Evolutionary conservation across 2,888 invertebrate genomes (phyloP).

Genomic region (Calameuta pallipes): DNA sequence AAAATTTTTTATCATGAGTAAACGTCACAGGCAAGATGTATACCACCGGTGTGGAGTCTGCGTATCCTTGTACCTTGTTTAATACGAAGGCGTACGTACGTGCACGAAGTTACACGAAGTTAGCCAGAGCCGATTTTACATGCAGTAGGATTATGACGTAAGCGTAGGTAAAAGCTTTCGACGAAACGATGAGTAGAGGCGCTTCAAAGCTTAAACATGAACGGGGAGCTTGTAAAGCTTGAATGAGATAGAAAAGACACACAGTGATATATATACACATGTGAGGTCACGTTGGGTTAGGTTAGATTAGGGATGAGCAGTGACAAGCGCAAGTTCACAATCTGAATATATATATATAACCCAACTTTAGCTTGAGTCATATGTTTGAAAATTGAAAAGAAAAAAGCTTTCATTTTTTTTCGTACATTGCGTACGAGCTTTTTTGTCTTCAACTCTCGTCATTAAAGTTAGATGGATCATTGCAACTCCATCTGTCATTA

Average conservation of each 20-base stretch:
- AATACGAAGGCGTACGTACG: neutral
- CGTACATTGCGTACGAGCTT: neutral
- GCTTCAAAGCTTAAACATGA: neutral
- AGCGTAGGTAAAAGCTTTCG: neutral
- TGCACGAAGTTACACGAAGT: neutral
- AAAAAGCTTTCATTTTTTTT: neutral
- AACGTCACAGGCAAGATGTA: neutral
- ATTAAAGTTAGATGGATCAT: neutral
- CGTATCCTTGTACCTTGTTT: neutral
- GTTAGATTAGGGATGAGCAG: neutral
- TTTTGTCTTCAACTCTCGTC: neutral
- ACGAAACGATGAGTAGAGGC: neutral
- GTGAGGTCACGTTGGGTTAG: neutral
- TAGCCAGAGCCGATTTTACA: neutral
- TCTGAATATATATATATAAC: neutral
- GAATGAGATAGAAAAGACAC: neutral
- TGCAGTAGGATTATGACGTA: neutral
- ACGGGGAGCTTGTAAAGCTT: neutral
- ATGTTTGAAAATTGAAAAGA: neutral
- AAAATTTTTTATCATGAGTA: neutral
- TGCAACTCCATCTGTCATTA: neutral
- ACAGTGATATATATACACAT: neutral
- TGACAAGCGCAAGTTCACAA: neutral
- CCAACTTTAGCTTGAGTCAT: neutral
- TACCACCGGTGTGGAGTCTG: neutral